Percentiles rank a stretch among this genome's conserved stretches.
Conservation (phyloP, 1,140 invertebrate genomes). For the Liolophura sinensis region DNA sequence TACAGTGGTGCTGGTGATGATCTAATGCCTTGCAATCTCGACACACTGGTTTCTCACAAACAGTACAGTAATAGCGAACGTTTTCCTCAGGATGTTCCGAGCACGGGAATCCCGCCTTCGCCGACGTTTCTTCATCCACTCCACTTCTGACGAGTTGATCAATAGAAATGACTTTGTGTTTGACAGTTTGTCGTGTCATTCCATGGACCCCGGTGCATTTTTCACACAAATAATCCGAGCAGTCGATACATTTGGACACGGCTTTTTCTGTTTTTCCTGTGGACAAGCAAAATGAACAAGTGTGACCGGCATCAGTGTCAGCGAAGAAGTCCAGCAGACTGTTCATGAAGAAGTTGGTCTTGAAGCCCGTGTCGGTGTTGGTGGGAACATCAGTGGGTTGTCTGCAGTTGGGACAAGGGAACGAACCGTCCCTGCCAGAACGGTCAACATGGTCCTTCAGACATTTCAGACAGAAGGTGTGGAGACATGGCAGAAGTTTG, state of each 20-base stretch:
- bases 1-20: not conserved
- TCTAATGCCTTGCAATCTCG: conserved; percentile 2
- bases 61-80: not conserved
- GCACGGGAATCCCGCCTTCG: not conserved
- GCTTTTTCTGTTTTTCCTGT: no score
- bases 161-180: not conserved
- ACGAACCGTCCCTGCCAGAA: no score
- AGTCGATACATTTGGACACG: not conserved
- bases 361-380: no score
- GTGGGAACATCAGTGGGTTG: no score
- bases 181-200: not conserved
- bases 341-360: no score
- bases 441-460: conserved; percentile 53
- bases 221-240: not conserved
- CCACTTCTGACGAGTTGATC: not conserved
- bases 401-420: no score
- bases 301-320: no score
- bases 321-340: no score
- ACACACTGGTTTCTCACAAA: not conserved
- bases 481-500: conserved; percentile 25
- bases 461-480: conserved; percentile 57
- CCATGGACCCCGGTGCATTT: not conserved
- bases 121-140: not conserved
- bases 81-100: not conserved
- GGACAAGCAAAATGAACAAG: no score